Evolutionary conservation across 2,797 vertebrate species (phyloP), one percentile per base, ranked within the genome.

Genomic region (Hyperoplus lanceolatus): DNA sequence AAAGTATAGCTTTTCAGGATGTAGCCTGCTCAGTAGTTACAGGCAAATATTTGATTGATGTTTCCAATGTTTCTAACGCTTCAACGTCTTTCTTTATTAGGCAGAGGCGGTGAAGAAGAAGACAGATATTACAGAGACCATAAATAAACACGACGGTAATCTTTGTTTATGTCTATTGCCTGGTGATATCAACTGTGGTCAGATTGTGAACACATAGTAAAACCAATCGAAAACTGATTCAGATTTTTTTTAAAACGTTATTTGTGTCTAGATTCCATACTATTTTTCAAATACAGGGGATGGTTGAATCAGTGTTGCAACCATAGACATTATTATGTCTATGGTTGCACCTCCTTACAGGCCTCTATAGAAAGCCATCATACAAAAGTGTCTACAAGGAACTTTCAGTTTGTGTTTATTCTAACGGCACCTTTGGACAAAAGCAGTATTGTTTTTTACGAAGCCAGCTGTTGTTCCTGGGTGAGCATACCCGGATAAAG

Each of bases 101-200:
- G 60, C 0, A 13, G 76, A 69, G 0, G 4, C 3, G 4, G 77
- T 78, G 13, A 87, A 73, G 39, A 87, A 75, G 43, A 93, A 83
- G 70, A 10, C 4, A 0, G 78, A 70, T 0, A 0, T 5, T 0
- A 4, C 13, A 39, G 79, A 71, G 9, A 6, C 41, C 8, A 4
- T 91, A 0, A 0, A 3, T 13, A 73, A 90, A 68, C 10, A 87
- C 7, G 93, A 84, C 87, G 55, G 95, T 96, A 92, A 53, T 64
- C 21, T 46, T 45, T 66, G 48, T 63, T 29, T 38, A 15, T 59
- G 58, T 48, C 8, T 6, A 4, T 5, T 53, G 46, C 75, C 11
- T 18, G 38, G 5, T 65, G 21, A 45, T 21, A 45, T 56, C 58
- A 29, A 6, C 55, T 61, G 21, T 14, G 45, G 9, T 13, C 6